Percentiles rank a stretch among this genome's conserved stretches.
phyloP scores from a whole-genome alignment of 1,140 invertebrate species.

The Coptotermes formosanus region DNA sequence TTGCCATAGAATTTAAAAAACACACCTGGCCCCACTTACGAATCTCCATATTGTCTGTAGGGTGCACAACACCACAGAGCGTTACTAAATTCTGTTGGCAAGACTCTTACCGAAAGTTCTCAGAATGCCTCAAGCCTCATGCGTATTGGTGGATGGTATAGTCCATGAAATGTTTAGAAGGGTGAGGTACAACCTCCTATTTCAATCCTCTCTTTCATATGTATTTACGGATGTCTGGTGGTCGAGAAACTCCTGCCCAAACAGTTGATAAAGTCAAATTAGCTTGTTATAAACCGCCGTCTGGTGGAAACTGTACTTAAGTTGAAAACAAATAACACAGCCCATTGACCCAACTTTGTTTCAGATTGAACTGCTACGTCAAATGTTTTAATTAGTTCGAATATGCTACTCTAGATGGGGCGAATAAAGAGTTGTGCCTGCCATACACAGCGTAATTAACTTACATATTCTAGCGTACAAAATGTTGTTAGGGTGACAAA shows the following conservation, averaged over 20 bases:
- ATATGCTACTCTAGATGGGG: no score
- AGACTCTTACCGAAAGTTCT: background rate
- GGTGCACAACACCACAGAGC: no score
- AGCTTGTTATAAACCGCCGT: background rate
- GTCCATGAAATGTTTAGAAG: background rate
- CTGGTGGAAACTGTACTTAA: background rate
- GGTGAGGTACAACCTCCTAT: background rate
- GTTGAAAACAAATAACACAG: background rate
- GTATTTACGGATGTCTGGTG: background rate
- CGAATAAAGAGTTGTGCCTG: no score
- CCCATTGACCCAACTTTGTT: background rate
- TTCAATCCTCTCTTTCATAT: background rate
- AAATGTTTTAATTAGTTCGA: background rate
- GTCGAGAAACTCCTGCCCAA: background rate
- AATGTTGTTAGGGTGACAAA: no score
- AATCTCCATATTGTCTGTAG: no score
- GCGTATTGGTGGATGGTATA: background rate
- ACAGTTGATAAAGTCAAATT: background rate
- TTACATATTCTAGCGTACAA: no score
- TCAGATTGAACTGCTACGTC: background rate
- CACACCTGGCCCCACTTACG: no score
- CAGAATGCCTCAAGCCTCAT: background rate
- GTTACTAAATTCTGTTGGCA: background rate
- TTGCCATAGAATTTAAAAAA: no score
- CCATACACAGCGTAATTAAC: no score